Percentiles rank a stretch among this genome's conserved stretches.
Conservation (phyloP, 2,113 vertebrate genomes). For the Tapirus terrestris region DNA sequence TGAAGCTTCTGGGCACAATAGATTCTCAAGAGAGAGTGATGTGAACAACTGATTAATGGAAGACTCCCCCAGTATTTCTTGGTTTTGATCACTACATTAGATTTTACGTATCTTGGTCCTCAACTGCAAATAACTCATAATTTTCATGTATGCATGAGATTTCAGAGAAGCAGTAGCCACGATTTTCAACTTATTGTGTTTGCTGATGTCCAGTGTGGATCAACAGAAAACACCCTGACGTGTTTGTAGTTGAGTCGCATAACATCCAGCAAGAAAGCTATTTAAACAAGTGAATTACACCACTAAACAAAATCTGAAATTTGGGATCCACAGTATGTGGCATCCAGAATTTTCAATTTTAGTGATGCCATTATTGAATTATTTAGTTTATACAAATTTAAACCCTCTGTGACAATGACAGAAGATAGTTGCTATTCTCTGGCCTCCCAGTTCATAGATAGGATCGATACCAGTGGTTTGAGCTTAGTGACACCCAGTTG, state of each 20-base stretch:
- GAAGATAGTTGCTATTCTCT: slow-evolving; percentile 57
- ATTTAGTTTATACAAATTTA: slow-evolving; percentile 60
- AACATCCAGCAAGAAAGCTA: background rate
- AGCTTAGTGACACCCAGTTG: slow-evolving; percentile 55
- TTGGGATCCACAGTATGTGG: background rate
- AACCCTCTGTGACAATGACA: slow-evolving; percentile 58
- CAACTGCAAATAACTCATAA: background rate
- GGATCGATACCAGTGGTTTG: slow-evolving; percentile 65
- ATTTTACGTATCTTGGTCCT: background rate
- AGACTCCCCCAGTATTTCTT: background rate
- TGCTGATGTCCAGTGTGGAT: background rate
- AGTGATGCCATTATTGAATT: slow-evolving; percentile 17
- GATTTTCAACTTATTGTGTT: slow-evolving; percentile 26
- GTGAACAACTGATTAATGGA: background rate
- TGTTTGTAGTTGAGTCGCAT: background rate
- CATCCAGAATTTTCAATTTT: background rate
- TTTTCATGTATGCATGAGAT: background rate
- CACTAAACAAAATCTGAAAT: background rate
- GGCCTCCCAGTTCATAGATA: slow-evolving; percentile 53
- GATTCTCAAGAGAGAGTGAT: background rate
- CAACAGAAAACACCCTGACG: background rate
- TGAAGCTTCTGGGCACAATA: background rate
- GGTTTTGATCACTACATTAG: background rate
- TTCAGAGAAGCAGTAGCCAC: background rate
- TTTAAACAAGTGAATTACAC: background rate